Evolutionary conservation across 2,888 invertebrate species (phyloP).

Genomic region (Amphiduros pacificus): DNA sequence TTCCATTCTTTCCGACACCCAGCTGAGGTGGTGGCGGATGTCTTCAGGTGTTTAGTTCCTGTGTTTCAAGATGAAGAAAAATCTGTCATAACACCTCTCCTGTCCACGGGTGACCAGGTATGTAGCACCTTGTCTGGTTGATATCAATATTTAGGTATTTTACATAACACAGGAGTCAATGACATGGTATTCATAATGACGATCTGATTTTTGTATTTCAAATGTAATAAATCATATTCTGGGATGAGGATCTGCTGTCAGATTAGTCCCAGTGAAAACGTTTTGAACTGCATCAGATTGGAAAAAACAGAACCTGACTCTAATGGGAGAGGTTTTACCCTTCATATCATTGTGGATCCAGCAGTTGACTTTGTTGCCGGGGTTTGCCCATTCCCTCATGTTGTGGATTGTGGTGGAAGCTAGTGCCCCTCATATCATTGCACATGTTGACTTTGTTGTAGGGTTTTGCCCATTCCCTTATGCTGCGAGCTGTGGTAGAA

Average conservation of each 20-base stretch:
- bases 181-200: too few relatives aligned
- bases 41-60: slow-evolving; percentile 50
- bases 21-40: slow-evolving; percentile 39
- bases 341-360: neutral
- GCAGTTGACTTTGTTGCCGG: neutral
- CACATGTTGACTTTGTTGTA: slow-evolving; percentile 15
- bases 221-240: too few relatives aligned
- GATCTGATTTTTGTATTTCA: too few relatives aligned
- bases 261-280: too few relatives aligned
- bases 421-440: too few relatives aligned
- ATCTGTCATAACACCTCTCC: slow-evolving; percentile 50
- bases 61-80: slow-evolving; percentile 46
- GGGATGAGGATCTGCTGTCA: too few relatives aligned
- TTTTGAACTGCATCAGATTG: too few relatives aligned
- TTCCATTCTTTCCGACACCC: slow-evolving; percentile 17
- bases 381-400: too few relatives aligned
- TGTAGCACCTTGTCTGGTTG: neutral
- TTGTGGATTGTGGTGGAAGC: too few relatives aligned
- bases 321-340: too few relatives aligned
- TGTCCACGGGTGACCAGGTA: slow-evolving; percentile 52
- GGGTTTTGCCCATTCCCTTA: slow-evolving; percentile 24
- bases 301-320: too few relatives aligned
- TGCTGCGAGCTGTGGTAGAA: slow-evolving; percentile 42
- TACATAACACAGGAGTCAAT: too few relatives aligned
- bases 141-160: neutral